phyloP scores from a whole-genome alignment of 2,113 vertebrate species.

The Oenanthe melanoleuca region DNA sequence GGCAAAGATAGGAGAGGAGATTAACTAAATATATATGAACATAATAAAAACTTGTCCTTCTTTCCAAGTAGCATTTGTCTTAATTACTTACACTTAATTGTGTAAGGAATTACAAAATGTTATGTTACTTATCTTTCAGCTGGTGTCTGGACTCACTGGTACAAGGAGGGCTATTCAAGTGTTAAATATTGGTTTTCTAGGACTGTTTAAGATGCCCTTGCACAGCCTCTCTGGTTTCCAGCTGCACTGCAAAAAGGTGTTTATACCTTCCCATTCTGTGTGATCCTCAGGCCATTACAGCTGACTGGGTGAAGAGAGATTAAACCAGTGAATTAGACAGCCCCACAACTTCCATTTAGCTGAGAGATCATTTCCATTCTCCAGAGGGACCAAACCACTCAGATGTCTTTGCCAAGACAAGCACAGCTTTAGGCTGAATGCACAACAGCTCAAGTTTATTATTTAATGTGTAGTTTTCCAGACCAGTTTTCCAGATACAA shows the following conservation, averaged over 20 bases:
- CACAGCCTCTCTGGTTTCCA: background rate
- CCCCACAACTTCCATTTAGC: background rate
- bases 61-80: background rate
- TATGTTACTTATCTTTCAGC: background rate
- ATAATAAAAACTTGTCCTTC: background rate
- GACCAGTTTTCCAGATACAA: background rate
- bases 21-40: background rate
- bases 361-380: background rate
- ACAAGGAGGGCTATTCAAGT: background rate
- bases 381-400: background rate
- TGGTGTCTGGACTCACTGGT: background rate
- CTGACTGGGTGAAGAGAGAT: background rate
- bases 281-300: fast-evolving
- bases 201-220: background rate
- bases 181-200: background rate
- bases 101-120: background rate
- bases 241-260: background rate
- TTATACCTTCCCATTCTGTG: background rate
- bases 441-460: background rate
- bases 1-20: background rate
- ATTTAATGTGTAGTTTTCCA: background rate
- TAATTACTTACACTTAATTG: background rate
- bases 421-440: background rate
- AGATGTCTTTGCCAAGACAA: background rate
- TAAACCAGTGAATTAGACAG: background rate